Evolutionary conservation across 2,113 vertebrate species (phyloP).

Genomic region (Leptocoma aspasia): DNA sequence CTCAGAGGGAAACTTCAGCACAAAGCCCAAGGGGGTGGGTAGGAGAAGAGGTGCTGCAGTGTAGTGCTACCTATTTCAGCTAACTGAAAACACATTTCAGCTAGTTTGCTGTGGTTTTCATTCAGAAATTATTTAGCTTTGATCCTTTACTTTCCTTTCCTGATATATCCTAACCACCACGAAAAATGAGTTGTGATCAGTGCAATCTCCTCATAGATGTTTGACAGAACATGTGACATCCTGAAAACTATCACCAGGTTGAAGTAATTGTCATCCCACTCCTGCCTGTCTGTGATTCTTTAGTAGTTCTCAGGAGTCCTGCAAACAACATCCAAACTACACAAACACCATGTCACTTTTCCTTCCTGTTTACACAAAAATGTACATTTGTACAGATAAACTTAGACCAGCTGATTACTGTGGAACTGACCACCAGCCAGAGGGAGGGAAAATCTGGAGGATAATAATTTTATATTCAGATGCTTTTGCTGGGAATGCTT

Average conservation of each 20-base stretch:
- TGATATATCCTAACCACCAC: background rate
- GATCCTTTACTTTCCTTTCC: background rate
- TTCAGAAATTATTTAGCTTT: background rate
- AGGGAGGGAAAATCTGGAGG: background rate
- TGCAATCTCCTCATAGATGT: background rate
- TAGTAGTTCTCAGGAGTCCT: background rate
- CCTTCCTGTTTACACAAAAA: conserved; percentile 17
- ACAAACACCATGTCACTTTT: background rate
- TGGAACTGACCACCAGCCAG: background rate
- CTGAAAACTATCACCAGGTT: background rate
- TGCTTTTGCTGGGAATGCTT: background rate
- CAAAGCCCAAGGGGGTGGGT: background rate
- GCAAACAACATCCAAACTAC: background rate
- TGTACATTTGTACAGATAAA: background rate
- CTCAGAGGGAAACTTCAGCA: background rate
- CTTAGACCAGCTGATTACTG: background rate
- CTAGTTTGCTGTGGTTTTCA: background rate
- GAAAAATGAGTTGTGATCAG: background rate
- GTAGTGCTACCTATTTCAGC: background rate
- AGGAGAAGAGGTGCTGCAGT: background rate
- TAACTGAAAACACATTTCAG: background rate
- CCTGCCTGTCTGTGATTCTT: background rate
- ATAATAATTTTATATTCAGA: background rate
- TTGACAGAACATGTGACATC: background rate
- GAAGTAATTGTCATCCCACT: background rate